Conservation (phyloP, 2,797 vertebrate genomes). For the Sebastes nivosus region DNA sequence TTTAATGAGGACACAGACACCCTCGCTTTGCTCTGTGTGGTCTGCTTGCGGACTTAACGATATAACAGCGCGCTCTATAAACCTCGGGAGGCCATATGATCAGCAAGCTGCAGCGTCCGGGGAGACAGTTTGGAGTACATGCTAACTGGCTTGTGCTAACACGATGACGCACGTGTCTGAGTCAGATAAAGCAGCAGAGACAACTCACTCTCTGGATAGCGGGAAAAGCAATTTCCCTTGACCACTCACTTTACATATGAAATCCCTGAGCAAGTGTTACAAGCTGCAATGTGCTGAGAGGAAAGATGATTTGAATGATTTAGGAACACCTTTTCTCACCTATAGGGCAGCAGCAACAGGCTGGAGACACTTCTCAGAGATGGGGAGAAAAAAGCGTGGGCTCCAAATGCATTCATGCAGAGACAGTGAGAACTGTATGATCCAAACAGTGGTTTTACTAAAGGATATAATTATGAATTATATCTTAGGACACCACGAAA, state of each 20-base stretch:
- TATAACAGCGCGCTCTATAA: slow-evolving; percentile 57
- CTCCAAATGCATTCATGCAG: slow-evolving; percentile 1
- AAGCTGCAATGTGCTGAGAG: neutral
- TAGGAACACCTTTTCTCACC: slow-evolving; percentile 15
- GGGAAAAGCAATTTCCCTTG: slow-evolving; percentile 8
- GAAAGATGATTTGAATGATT: slow-evolving; percentile 10
- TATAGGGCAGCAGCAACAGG: slow-evolving; percentile 4
- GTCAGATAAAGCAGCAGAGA: slow-evolving; percentile 29
- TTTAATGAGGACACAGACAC: slow-evolving; percentile 74
- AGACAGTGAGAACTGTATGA: slow-evolving; percentile 6
- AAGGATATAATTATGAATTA: slow-evolving; percentile 31
- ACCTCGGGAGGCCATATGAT: slow-evolving; percentile 46
- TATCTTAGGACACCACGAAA: slow-evolving; percentile 18
- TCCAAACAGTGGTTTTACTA: slow-evolving; percentile 33
- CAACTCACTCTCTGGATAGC: slow-evolving; percentile 1
- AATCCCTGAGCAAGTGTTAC: neutral
- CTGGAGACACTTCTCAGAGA: slow-evolving; percentile 4
- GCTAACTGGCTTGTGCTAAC: slow-evolving; percentile 34
- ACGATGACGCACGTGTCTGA: slow-evolving; percentile 25
- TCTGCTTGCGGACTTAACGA: slow-evolving; percentile 57
- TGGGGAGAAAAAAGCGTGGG: neutral
- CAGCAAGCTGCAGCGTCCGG: neutral
- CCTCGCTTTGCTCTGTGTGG: slow-evolving; percentile 56
- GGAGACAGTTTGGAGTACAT: slow-evolving; percentile 29
- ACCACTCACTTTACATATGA: neutral